Evolutionary conservation across 2,888 invertebrate genomes (phyloP).

Genomic region (Anaspis maculata): DNA sequence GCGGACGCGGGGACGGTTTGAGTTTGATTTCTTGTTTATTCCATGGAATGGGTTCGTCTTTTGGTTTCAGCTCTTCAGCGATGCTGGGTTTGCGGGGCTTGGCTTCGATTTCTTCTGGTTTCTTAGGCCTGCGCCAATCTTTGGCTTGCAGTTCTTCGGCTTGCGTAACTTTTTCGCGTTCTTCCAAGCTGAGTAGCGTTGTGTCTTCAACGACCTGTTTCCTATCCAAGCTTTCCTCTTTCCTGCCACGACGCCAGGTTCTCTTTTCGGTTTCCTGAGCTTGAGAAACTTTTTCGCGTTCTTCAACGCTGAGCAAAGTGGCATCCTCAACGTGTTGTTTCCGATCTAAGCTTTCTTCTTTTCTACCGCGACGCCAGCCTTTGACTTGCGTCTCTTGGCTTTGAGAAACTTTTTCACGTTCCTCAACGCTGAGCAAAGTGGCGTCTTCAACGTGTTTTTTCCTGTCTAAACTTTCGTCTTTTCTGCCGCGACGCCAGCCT

Average conservation of each 20-base stretch:
- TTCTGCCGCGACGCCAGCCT: too few species aligned
- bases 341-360: constrained; percentile 16
- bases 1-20: constrained; percentile 37
- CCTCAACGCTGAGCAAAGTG: constrained; percentile 22
- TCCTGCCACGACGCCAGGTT: constrained; percentile 19
- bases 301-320: constrained; percentile 28
- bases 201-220: constrained; percentile 20
- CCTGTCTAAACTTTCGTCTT: constrained; percentile 3
- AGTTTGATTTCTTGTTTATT: constrained; percentile 49
- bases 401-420: constrained; percentile 20
- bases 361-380: constrained; percentile 21
- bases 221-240: constrained; percentile 15
- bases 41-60: constrained; percentile 14
- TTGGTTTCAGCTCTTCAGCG: constrained; percentile 33
- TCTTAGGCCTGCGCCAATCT: constrained; percentile 22
- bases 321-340: constrained; percentile 21
- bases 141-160: constrained; percentile 31
- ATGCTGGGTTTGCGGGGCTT: constrained; percentile 53
- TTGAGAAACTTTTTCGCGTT: constrained; percentile 6
- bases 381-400: constrained; percentile 15
- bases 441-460: constrained; percentile 23
- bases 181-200: constrained; percentile 20
- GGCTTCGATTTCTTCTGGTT: constrained; percentile 15
- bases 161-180: constrained; percentile 8
- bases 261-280: constrained; percentile 19